Evolutionary conservation across 2,888 invertebrate genomes (phyloP).

Genomic region (Therioaphis trifolii): DNA sequence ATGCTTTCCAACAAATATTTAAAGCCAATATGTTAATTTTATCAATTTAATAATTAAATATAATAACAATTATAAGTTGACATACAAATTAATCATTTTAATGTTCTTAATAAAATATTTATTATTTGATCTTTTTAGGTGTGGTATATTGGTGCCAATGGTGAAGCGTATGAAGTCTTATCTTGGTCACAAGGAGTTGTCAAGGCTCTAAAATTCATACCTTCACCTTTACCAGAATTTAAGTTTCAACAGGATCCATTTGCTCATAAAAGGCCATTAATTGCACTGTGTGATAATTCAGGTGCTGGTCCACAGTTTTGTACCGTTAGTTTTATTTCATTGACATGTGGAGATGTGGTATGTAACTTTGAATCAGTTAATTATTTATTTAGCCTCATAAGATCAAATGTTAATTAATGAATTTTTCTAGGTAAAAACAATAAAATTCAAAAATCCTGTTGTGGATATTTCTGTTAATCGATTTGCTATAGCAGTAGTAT

Average conservation of each 20-base stretch:
- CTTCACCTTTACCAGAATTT: slow-evolving; percentile 76
- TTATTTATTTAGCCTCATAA: neutral
- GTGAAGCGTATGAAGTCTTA: slow-evolving; percentile 93
- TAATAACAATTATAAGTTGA: no score
- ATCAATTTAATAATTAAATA: neutral
- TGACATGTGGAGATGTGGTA: slow-evolving; percentile 64
- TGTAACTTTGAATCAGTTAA: neutral
- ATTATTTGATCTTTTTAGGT: slow-evolving; percentile 72
- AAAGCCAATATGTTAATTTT: neutral
- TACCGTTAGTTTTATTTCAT: slow-evolving; percentile 64
- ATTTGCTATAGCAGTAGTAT: slow-evolving; percentile 86
- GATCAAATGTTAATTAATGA: neutral
- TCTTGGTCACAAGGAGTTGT: slow-evolving; percentile 95
- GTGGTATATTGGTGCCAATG: slow-evolving; percentile 87
- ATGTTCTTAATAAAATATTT: neutral
- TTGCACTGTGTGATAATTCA: slow-evolving; percentile 89
- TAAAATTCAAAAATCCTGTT: slow-evolving; percentile 91
- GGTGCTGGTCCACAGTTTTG: slow-evolving; percentile 74
- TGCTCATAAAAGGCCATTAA: slow-evolving; percentile 84
- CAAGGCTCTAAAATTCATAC: slow-evolving; percentile 83
- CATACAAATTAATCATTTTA: no score
- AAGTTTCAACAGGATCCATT: slow-evolving; percentile 75
- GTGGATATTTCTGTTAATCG: slow-evolving; percentile 90
- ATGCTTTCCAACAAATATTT: no score
- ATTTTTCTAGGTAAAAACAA: slow-evolving; percentile 79